Evolutionary conservation across 2,888 invertebrate genomes (phyloP).

Genomic region (Dinocampus coccinellae): DNA sequence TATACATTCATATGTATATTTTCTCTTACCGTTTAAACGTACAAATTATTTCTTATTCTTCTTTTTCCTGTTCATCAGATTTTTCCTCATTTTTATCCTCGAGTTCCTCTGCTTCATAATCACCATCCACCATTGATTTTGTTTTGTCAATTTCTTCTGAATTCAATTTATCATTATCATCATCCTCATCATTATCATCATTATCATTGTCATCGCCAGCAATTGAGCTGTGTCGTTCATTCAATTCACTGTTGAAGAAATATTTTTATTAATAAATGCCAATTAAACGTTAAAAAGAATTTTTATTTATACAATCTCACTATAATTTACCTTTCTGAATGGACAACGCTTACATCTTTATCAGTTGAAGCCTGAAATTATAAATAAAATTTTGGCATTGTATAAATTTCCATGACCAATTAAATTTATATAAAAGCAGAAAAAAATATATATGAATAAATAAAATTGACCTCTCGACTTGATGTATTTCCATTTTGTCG

Average conservation of each 20-base stretch:
- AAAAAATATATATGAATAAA: not conserved
- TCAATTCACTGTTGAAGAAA: conserved; percentile 48
- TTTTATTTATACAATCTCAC: conserved; percentile 11
- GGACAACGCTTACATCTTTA: conserved; percentile 58
- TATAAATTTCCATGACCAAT: not conserved
- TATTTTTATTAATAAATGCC: conserved; percentile 7
- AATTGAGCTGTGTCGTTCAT: conserved; percentile 56
- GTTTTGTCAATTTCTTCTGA: conserved; percentile 53
- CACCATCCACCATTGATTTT: conserved; percentile 56
- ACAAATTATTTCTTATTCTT: conserved; percentile 58
- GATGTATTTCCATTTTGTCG: conserved; percentile 67
- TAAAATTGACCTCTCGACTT: conserved; percentile 65
- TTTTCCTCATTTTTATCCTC: conserved; percentile 65
- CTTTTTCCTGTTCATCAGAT: conserved; percentile 64
- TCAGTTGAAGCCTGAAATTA: conserved; percentile 64
- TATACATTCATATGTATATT: not conserved
- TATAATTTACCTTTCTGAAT: conserved; percentile 57
- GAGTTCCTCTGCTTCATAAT: conserved; percentile 55
- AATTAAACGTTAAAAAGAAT: conserved; percentile 14
- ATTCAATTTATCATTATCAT: conserved; percentile 52
- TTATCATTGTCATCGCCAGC: conserved; percentile 44
- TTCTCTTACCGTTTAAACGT: not conserved
- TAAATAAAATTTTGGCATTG: conserved; percentile 13
- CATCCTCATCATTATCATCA: too few relatives aligned
- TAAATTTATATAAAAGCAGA: not conserved